Evolutionary conservation across 2,888 invertebrate genomes (phyloP).

Genomic region (Microctonus brassicae): DNA sequence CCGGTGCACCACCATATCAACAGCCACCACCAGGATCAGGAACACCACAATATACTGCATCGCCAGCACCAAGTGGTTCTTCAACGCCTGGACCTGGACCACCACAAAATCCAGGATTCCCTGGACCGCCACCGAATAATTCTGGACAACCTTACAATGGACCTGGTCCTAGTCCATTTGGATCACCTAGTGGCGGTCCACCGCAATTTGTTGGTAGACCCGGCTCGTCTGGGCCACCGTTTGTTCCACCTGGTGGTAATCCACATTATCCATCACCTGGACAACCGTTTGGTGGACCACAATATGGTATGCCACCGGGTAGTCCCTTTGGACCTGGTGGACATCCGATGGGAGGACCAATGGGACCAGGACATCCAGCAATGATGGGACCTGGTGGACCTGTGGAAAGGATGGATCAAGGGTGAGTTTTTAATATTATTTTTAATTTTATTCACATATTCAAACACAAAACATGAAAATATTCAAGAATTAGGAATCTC

Average conservation of each 20-base stretch:
- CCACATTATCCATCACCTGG: slow-evolving; percentile 77
- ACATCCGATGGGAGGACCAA: slow-evolving; percentile 75
- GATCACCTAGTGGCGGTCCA: slow-evolving; percentile 77
- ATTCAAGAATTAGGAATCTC: slow-evolving; percentile 16
- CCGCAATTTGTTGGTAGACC: slow-evolving; percentile 77
- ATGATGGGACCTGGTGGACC: slow-evolving; percentile 82
- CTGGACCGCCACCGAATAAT: slow-evolving; percentile 64
- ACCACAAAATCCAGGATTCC: slow-evolving; percentile 72
- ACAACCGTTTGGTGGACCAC: slow-evolving; percentile 76
- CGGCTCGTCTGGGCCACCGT: slow-evolving; percentile 80
- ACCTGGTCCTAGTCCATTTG: slow-evolving; percentile 78
- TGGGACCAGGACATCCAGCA: slow-evolving; percentile 75
- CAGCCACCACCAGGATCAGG: slow-evolving; percentile 82
- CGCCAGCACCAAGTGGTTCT: slow-evolving; percentile 85
- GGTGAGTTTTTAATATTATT: slow-evolving; percentile 73
- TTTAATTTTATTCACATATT: slow-evolving; percentile 1
- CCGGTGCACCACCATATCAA: slow-evolving; percentile 80
- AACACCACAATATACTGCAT: slow-evolving; percentile 88
- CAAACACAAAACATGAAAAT: neutral
- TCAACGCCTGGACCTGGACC: slow-evolving; percentile 85
- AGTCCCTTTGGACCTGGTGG: slow-evolving; percentile 80
- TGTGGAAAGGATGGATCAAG: slow-evolving; percentile 85
- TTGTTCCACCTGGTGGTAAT: slow-evolving; percentile 78
- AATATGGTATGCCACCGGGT: slow-evolving; percentile 79
- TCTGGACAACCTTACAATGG: slow-evolving; percentile 78